phyloP scores from a whole-genome alignment of 2,797 vertebrate genomes.

The Paedocypris micromegethes region DNA sequence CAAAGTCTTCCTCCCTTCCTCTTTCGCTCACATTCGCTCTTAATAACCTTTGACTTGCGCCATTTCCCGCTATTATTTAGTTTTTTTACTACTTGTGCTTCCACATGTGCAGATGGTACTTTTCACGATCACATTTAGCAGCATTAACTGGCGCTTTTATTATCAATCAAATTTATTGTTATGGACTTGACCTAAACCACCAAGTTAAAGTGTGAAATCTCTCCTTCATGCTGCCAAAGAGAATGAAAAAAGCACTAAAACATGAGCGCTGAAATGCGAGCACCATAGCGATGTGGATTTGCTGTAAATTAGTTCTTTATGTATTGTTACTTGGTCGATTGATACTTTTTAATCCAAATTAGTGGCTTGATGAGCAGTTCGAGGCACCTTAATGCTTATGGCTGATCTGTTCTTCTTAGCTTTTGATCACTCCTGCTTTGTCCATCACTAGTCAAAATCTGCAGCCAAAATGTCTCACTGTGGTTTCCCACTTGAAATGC shows the following conservation, averaged over 20 bases:
- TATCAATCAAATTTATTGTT: neutral
- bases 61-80: slow-evolving; percentile 9
- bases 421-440: slow-evolving; percentile 58
- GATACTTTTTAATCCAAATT: too few species aligned
- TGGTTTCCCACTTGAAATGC: slow-evolving; percentile 63
- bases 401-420: slow-evolving; percentile 51
- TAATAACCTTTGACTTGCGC: slow-evolving; percentile 21
- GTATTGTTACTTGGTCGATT: too few species aligned
- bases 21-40: slow-evolving; percentile 38
- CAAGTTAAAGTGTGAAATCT: neutral
- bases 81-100: neutral
- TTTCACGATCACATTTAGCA: slow-evolving; percentile 9
- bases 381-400: slow-evolving; percentile 48
- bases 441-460: slow-evolving; percentile 66
- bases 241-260: neutral
- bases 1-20: slow-evolving; percentile 57
- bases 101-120: neutral
- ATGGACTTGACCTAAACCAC: slow-evolving; percentile 1
- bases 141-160: slow-evolving; percentile 7
- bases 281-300: too few species aligned
- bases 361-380: too few species aligned
- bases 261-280: too few species aligned
- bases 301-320: too few species aligned
- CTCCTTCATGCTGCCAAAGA: neutral
- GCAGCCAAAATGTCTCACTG: slow-evolving; percentile 65